phyloP scores from a whole-genome alignment of 2,888 invertebrate genomes.

The Dynastes grantii region DNA sequence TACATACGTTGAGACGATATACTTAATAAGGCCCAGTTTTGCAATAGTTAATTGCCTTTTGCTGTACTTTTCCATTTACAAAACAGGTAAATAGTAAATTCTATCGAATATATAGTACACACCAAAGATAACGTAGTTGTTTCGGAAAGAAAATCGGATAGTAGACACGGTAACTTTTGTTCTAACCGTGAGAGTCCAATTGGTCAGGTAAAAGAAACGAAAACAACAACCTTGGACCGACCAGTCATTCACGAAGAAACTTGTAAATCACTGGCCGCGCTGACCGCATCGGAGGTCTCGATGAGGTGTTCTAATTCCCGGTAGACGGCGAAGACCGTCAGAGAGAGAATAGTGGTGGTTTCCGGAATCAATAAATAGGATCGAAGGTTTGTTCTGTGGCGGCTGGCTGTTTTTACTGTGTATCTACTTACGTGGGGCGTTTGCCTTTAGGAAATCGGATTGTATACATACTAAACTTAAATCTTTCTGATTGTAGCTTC shows the following conservation, averaged over 20 bases:
- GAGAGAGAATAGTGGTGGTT: slow-evolving; percentile 23
- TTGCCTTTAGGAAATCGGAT: no score
- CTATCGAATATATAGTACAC: no score
- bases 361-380: slow-evolving; percentile 40
- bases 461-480: no score
- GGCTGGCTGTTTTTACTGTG: background rate
- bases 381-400: background rate
- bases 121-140: no score
- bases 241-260: slow-evolving; percentile 41
- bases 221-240: slow-evolving; percentile 37
- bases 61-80: no score
- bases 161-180: slow-evolving; percentile 7
- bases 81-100: no score
- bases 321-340: slow-evolving; percentile 12
- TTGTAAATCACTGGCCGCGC: slow-evolving; percentile 32
- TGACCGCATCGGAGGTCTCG: slow-evolving; percentile 20
- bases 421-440: no score
- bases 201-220: slow-evolving; percentile 43
- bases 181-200: background rate
- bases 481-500: no score
- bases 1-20: no score
- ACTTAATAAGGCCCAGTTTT: no score
- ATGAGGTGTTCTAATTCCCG: slow-evolving; percentile 36
- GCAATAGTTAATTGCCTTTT: no score
- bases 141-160: no score